Conservation (phyloP, 37 sponge, comb jelly and placozoan genomes). For the Aphrocallistes beatrix region DNA sequence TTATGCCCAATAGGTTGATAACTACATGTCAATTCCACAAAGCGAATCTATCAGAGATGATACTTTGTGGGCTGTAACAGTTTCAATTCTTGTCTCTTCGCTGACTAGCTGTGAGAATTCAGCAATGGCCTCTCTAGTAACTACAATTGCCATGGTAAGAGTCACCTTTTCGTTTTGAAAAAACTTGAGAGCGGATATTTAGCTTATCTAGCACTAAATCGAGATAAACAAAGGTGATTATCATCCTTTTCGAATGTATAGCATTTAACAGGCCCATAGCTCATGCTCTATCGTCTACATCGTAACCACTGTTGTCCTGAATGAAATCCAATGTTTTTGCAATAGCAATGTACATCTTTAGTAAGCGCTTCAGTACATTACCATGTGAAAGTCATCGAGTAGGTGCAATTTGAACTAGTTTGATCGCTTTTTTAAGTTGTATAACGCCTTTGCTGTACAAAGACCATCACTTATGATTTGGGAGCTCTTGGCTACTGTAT, state of each 20-base stretch:
- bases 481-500: not conserved
- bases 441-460: not conserved
- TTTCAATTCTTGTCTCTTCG: not conserved
- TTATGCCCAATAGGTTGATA: not conserved
- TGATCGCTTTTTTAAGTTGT: not conserved
- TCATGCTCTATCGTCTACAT: not conserved
- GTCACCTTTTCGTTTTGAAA: not conserved
- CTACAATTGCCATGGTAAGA: not conserved
- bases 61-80: not conserved
- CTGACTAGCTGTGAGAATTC: not conserved
- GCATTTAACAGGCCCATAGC: not conserved
- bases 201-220: not conserved
- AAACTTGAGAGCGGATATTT: not conserved
- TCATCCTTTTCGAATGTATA: not conserved
- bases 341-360: not conserved
- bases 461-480: not conserved
- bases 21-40: not conserved
- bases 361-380: not conserved
- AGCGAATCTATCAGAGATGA: not conserved
- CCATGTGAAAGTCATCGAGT: not conserved
- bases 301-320: not conserved
- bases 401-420: not conserved
- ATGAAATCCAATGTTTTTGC: not conserved
- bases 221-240: not conserved
- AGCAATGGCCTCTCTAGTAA: not conserved